Conservation (phyloP, 2,888 invertebrate genomes). For the Cremastobaeus sp. region DNA sequence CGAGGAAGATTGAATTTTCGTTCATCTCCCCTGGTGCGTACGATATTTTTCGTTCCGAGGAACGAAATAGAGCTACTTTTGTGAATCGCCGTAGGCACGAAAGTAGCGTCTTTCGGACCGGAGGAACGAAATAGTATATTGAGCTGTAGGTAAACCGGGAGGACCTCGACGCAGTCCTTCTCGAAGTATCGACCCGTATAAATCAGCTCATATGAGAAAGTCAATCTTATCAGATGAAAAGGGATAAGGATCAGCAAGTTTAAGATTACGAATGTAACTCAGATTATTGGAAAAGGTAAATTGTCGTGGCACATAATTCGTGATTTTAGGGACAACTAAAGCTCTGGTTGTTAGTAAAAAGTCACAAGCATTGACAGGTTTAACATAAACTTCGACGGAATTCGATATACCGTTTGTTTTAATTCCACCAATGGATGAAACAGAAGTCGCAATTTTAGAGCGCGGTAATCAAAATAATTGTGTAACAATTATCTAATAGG, state of each 20-base stretch:
- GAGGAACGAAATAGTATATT: too few relatives aligned
- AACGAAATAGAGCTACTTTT: too few relatives aligned
- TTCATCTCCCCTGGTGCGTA: too few relatives aligned
- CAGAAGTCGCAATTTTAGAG: slow-evolving; percentile 17
- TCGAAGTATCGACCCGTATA: slow-evolving; percentile 1
- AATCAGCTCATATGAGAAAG: slow-evolving; percentile 19
- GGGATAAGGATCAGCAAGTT: slow-evolving; percentile 20
- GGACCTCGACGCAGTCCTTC: slow-evolving; percentile 1
- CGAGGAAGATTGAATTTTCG: too few relatives aligned
- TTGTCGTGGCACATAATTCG: slow-evolving; percentile 18
- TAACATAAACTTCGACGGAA: slow-evolving; percentile 5
- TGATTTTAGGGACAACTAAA: slow-evolving; percentile 16
- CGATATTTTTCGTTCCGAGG: too few relatives aligned
- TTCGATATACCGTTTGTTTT: too few relatives aligned
- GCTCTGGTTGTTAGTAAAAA: neutral
- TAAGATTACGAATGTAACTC: slow-evolving; percentile 1
- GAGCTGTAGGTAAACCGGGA: neutral
- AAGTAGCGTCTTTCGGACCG: too few relatives aligned
- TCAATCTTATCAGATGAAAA: slow-evolving; percentile 3
- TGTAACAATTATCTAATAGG: slow-evolving; percentile 48
- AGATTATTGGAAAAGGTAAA: neutral
- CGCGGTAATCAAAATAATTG: slow-evolving; percentile 39
- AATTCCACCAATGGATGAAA: slow-evolving; percentile 42
- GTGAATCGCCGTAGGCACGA: too few relatives aligned
- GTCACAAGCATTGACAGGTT: neutral